These are phyloP conservation scores for Hucho hucho DNA, from an alignment of 2,113 vertebrate species.

Conservation along the genomic window DNA sequence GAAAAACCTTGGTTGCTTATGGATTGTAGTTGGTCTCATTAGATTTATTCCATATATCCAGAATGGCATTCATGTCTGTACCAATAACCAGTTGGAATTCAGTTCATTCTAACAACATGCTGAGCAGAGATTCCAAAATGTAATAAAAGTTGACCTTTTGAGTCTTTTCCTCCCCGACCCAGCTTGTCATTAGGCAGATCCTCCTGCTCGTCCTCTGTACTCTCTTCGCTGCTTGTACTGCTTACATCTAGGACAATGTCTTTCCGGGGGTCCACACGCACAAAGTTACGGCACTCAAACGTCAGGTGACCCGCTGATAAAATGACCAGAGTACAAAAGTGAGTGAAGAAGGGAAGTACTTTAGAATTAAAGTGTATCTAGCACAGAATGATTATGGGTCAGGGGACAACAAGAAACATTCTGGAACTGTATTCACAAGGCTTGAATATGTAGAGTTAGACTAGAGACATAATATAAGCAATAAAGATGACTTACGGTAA, in stretches of 20 bases:
- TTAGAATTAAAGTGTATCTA: neutral
- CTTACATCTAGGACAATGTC: slow-evolving; percentile 99
- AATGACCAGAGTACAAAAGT: slow-evolving; percentile 28
- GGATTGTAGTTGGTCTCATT: no score
- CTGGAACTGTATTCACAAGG: no score
- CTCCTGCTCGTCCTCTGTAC: slow-evolving; percentile 76
- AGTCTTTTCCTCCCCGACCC: slow-evolving; percentile 70
- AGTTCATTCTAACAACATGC: no score
- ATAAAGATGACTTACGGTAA: slow-evolving; percentile 86
- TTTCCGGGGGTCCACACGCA: slow-evolving; percentile 93
- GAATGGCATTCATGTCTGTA: no score
- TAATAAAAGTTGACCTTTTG: slow-evolving; percentile 48
- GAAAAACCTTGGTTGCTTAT: no score
- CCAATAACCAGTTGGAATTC: no score
- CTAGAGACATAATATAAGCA: neutral
- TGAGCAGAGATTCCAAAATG: no score
- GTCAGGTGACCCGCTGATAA: slow-evolving; percentile 92
- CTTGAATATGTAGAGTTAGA: neutral
- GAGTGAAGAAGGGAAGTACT: neutral
- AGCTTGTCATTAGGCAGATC: slow-evolving; percentile 72
- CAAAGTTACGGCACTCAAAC: slow-evolving; percentile 97
- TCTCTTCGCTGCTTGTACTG: slow-evolving; percentile 96
- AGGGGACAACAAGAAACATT: neutral
- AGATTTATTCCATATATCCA: no score
- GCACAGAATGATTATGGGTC: neutral